phyloP scores from a whole-genome alignment of 2,113 vertebrate species.

The Centropus unirufus region DNA sequence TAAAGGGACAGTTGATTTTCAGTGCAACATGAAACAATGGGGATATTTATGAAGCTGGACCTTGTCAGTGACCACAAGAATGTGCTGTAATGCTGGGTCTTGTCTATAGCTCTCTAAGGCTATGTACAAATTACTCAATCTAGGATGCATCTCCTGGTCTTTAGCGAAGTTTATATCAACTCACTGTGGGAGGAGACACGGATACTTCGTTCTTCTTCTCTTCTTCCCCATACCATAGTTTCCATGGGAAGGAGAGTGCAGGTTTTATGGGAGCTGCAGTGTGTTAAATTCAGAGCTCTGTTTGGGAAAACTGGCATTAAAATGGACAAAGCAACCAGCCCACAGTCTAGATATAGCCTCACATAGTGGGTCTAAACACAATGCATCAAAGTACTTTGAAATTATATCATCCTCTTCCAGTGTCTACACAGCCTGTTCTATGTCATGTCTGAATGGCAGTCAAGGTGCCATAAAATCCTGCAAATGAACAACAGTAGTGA shows the following conservation, averaged over 20 bases:
- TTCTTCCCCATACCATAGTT: not conserved
- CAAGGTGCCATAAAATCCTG: not conserved
- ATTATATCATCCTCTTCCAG: not conserved
- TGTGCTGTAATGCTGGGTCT: not conserved
- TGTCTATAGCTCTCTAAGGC: not conserved
- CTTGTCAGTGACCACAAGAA: not conserved
- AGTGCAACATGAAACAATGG: not conserved
- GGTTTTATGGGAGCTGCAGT: not conserved
- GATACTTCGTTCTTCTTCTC: not conserved
- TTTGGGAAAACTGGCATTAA: too few species aligned
- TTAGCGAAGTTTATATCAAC: not conserved
- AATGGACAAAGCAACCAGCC: not conserved
- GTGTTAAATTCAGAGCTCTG: not conserved
- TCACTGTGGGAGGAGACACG: not conserved
- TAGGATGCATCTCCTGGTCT: not conserved
- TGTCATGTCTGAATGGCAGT: not conserved
- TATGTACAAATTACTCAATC: not conserved
- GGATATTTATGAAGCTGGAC: not conserved
- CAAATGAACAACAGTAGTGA: not conserved
- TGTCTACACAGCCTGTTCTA: not conserved
- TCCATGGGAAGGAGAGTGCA: not conserved
- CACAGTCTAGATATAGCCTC: not conserved
- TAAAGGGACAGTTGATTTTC: not conserved
- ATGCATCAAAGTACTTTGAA: not conserved
- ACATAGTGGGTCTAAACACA: not conserved